Evolutionary conservation across 1,140 invertebrate species (phyloP), one percentile per base, ranked within the genome.

Genomic region (Hetaerina americana): DNA sequence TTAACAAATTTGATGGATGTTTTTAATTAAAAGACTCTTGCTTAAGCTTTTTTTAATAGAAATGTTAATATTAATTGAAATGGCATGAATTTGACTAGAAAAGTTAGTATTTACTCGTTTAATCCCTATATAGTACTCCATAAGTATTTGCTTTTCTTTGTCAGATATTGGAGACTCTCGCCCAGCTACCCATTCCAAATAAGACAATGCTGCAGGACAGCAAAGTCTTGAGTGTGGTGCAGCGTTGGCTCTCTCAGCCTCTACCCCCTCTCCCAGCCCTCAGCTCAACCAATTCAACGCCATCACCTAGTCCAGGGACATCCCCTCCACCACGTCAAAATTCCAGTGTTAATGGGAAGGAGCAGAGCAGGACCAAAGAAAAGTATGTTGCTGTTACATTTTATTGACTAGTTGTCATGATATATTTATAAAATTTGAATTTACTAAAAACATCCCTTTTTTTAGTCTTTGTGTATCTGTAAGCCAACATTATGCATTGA

Each of bases 201-300:
- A 95, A 94, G 80, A 96, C 92, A 0, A 91, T 96, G 82, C 82
- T 98, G 1, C 90, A 92, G 78, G 95, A 98, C 75, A 95, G 92
- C 77, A 94, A 96, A 78, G 90, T 98, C 67, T 75, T 85, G 70
- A 57, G 71, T 28, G 26, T 70, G 15, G 66, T 66, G 26, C 26
- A 68, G 24, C 25, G 27, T 1, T 68, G 67, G 67, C 40, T 57
- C 10, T 18, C 15, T 57, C 40, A 57, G 40, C 40, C 40, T n/a
- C 15, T 57, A 12, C 40, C 22, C 22, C 22, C 40, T 1, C 40
- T 57, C 22, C 40, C 40, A 5, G 22, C 2, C 10, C 2, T 12
- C 2, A 57, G 22, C 10, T 57, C 40, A 57, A 18, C 40, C 2
- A 10, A 12, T 57, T 57, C 40, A 57, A 57, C 40, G 3, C 40